These are phyloP conservation scores for Paracanthobrama guichenoti DNA, from an alignment of 2,113 vertebrate genomes.

Conservation along the genomic window DNA sequence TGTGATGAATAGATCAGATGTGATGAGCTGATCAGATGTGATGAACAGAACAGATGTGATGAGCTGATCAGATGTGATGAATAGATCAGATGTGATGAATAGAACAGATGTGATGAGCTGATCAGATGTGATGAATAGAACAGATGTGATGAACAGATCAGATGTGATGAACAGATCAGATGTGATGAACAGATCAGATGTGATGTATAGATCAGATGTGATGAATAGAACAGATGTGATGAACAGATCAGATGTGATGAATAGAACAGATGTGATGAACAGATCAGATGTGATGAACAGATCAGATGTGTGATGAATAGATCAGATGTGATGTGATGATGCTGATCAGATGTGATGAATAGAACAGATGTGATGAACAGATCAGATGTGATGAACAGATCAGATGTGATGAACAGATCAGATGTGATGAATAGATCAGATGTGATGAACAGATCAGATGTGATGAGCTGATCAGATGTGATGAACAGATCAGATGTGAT, in stretches of 20 bases:
- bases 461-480: no score
- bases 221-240: neutral
- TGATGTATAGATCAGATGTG: neutral
- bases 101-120: neutral
- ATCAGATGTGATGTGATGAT: neutral
- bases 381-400: no score
- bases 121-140: neutral
- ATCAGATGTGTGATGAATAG: neutral
- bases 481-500: neutral
- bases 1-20: no score
- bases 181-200: neutral
- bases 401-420: no score
- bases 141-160: neutral
- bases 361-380: neutral
- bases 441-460: neutral
- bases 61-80: no score
- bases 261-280: neutral
- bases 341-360: neutral
- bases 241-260: no score
- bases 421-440: neutral
- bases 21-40: no score
- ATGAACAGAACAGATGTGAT: neutral
- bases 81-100: neutral
- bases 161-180: neutral
- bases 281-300: neutral